Conservation (phyloP, 2,113 vertebrate genomes). For the Jacana jacana region DNA sequence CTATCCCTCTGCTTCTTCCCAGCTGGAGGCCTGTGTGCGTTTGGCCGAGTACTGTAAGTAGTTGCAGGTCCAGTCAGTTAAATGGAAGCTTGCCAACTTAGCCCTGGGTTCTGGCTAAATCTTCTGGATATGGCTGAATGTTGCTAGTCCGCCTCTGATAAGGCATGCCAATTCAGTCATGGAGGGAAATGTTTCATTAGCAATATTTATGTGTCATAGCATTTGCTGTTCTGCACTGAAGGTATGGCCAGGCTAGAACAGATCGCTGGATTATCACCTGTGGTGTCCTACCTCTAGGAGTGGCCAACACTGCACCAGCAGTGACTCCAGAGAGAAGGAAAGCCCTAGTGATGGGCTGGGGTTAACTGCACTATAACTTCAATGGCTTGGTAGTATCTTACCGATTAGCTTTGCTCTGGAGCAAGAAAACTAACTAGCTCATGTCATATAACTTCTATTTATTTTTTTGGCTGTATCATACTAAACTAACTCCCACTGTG, state of each 20-base stretch:
- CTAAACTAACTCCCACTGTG: background rate
- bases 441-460: background rate
- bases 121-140: background rate
- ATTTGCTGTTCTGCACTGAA: background rate
- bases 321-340: background rate
- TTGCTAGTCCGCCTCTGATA: background rate
- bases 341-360: background rate
- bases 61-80: background rate
- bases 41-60: background rate
- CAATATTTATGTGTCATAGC: background rate
- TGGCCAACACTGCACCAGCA: background rate
- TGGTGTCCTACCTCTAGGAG: background rate
- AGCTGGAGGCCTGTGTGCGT: background rate
- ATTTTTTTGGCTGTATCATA: background rate
- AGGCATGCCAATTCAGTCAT: background rate
- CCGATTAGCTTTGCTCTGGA: background rate
- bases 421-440: background rate
- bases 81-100: constrained; percentile 4
- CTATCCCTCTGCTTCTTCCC: background rate
- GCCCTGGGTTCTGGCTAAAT: background rate
- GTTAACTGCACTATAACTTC: background rate
- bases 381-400: background rate
- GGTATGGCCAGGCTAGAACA: background rate
- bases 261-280: background rate
- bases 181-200: rapidly evolving